Conservation (phyloP, 2,797 vertebrate species). For the Anisognathus igniventris region DNA sequence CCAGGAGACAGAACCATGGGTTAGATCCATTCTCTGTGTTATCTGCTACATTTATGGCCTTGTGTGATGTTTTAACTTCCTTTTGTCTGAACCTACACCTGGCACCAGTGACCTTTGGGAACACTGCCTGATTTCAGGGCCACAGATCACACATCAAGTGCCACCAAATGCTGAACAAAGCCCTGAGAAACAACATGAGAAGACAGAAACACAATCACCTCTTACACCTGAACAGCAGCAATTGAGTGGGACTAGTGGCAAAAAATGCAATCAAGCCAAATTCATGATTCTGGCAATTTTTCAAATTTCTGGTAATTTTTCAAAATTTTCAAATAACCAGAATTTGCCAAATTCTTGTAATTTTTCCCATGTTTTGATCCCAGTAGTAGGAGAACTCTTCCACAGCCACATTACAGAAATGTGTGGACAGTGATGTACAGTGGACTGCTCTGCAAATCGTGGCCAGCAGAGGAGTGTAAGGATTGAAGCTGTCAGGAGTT, state of each 20-base stretch:
- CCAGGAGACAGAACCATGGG: not conserved
- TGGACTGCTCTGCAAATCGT: not conserved
- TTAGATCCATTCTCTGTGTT: not conserved
- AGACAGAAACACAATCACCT: not conserved
- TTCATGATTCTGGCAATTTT: not conserved
- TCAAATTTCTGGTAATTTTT: not conserved
- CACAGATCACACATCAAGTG: not conserved
- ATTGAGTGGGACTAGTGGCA: not conserved
- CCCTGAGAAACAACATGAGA: not conserved
- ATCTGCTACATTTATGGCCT: not conserved
- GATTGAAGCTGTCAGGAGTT: not conserved
- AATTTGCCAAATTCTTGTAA: not conserved
- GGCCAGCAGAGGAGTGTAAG: not conserved
- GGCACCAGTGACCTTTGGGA: not conserved
- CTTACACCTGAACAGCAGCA: not conserved
- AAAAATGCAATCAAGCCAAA: not conserved
- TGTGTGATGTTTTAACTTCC: not conserved
- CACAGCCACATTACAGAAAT: not conserved
- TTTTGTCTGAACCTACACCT: not conserved
- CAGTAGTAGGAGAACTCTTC: not conserved
- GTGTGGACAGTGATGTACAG: not conserved
- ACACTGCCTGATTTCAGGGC: not conserved
- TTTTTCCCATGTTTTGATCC: not conserved
- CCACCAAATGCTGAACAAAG: not conserved
- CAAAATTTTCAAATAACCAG: not conserved